phyloP scores from a whole-genome alignment of 1,140 invertebrate species.

The Stegodyphus dumicola region DNA sequence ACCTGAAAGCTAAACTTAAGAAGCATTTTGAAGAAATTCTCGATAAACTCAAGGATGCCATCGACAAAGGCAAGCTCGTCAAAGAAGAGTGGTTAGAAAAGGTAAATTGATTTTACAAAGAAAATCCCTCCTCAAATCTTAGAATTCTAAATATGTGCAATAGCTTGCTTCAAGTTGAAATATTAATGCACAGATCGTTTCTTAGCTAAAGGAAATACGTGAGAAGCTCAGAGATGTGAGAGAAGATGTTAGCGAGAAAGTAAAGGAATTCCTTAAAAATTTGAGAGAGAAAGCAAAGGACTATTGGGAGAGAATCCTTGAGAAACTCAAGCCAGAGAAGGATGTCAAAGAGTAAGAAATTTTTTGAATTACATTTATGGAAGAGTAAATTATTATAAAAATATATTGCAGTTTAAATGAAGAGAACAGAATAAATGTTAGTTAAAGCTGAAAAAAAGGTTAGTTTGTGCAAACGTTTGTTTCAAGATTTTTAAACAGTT shows the following conservation, averaged over 20 bases:
- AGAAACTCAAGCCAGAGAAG: neutral
- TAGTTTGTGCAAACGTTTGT: too few species aligned
- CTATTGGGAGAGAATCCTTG: neutral
- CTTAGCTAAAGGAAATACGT: slow-evolving; percentile 24
- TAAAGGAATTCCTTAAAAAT: neutral
- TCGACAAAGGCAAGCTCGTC: slow-evolving; percentile 43
- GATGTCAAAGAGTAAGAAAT: neutral
- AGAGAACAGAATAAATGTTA: too few species aligned
- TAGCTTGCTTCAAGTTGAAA: too few species aligned
- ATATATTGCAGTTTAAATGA: too few species aligned
- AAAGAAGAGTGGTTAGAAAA: slow-evolving; percentile 19
- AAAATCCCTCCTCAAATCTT: too few species aligned
- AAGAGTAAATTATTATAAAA: too few species aligned
- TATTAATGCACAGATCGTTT: neutral
- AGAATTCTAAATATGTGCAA: too few species aligned
- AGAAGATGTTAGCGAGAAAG: neutral
- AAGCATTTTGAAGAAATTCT: slow-evolving; percentile 37
- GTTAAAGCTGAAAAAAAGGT: too few species aligned
- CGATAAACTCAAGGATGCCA: slow-evolving; percentile 41
- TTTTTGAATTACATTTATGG: too few species aligned
- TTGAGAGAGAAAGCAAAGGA: slow-evolving; percentile 20
- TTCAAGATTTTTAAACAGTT: too few species aligned
- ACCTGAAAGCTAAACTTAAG: neutral
- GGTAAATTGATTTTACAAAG: neutral
- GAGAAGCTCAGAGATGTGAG: neutral